A percentile compares a stretch with the other conserved stretches of the same genome.
Conservation (phyloP, 2,113 vertebrate species). For the Scomber scombrus region DNA sequence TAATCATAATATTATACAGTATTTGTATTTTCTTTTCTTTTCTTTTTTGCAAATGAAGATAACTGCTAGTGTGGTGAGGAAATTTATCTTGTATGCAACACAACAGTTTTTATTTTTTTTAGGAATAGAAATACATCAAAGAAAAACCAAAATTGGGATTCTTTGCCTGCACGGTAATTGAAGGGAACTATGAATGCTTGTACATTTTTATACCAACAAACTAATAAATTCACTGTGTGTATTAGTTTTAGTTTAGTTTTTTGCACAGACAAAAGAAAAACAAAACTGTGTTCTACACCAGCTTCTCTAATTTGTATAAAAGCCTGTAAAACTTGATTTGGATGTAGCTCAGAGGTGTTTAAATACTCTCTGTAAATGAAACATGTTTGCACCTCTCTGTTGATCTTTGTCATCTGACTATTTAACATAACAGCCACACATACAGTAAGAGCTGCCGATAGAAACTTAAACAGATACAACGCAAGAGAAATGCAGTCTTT, state of each 20-base stretch:
- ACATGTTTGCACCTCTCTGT: conserved; percentile 16
- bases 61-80: neutral
- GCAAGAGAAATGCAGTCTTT: neutral
- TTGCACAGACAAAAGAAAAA: neutral
- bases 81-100: neutral
- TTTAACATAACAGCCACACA: conserved; percentile 19
- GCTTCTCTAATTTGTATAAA: neutral
- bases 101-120: too few relatives aligned
- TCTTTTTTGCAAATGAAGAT: too few relatives aligned
- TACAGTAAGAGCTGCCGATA: neutral
- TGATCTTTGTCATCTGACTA: conserved; percentile 49
- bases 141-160: neutral
- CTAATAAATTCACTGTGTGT: conserved; percentile 20
- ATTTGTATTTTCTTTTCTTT: neutral
- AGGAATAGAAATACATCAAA: too few relatives aligned
- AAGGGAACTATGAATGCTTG: neutral
- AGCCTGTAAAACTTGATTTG: conserved; percentile 39
- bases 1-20: neutral
- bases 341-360: conserved; percentile 14
- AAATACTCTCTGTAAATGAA: neutral
- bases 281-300: too few relatives aligned
- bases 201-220: neutral
- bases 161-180: too few relatives aligned
- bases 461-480: neutral
- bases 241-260: too few relatives aligned